A percentile compares a stretch with the other conserved stretches of the same genome.
phyloP scores from a whole-genome alignment of 2,113 vertebrate species.

The Chlamydotis undulata region DNA sequence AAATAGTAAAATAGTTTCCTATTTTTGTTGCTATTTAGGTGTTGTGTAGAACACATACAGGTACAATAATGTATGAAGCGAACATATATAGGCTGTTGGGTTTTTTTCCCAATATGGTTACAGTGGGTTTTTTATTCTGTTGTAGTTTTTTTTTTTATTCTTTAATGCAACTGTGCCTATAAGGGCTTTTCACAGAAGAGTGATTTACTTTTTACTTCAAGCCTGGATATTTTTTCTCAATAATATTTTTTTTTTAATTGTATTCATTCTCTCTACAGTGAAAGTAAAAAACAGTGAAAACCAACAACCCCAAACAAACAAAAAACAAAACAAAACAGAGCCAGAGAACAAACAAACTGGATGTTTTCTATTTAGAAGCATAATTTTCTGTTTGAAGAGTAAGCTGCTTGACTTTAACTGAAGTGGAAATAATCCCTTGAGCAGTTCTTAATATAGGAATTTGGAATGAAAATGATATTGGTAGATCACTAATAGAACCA shows the following conservation, averaged over 20 bases:
- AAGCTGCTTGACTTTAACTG: background rate
- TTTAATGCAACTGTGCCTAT: background rate
- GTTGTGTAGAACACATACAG: background rate
- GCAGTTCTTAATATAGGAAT: background rate
- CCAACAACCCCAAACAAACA: too few relatives aligned
- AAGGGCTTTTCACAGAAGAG: background rate
- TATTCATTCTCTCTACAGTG: background rate
- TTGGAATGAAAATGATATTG: background rate
- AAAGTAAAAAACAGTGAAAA: background rate
- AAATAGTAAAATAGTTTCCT: background rate
- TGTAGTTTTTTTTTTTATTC: background rate
- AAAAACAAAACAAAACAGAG: too few relatives aligned
- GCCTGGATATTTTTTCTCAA: background rate
- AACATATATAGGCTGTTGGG: fast-evolving
- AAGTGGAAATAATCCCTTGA: background rate
- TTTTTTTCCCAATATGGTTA: background rate
- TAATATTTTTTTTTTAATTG: background rate
- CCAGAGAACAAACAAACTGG: background rate
- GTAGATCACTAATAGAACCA: background rate
- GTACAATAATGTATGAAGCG: background rate
- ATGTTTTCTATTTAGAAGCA: background rate
- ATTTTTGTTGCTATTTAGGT: background rate
- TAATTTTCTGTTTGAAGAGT: background rate
- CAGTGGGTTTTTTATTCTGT: background rate
- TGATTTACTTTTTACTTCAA: background rate